Evolutionary conservation across 2,888 invertebrate species (phyloP), one percentile per base, ranked within the genome.

Genomic region (Clostera curtula): DNA sequence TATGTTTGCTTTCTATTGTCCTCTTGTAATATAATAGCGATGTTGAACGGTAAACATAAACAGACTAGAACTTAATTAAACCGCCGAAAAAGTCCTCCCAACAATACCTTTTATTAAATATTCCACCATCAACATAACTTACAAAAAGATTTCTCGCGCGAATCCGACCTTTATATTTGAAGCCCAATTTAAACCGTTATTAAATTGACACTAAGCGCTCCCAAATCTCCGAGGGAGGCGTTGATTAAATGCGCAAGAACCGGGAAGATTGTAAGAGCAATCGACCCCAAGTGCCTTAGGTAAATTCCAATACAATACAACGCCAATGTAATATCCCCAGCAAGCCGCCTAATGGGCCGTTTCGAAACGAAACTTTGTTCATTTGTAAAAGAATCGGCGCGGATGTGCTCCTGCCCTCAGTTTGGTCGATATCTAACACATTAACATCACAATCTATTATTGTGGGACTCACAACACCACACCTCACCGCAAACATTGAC

Each of bases 291-390:
- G 48, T 40, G 48, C 44, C 47, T 40, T 37, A 51, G 50, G 56
- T 66, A 61, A 61, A 73, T 65, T 61, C 56, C 64, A 53, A 69
- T 70, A 65, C 58, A 58, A 63, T 61, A 57, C 56, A 49, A 50
- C 33, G 43, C 56, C 53, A 44, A 60, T 56, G 63, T 64, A 67
- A 73, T 72, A 62, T 65, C 55, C 55, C 47, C 44, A 56, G 49
- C 47, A 42, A 48, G 53, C 51, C 51, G 50, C 53, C 44, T 69
- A 75, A 75, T 69, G 65, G 63, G 45, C 51, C 59, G 56, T 69
- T 62, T 45, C 45, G 52, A 43, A 46, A 57, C 49, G 54, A 53
- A 64, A 66, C 58, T 68, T 68, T 57, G 58, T 70, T 66, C 61
- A 56, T 68, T 68, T 56, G 51, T 53, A 46, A 49, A 41, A 34